These are phyloP conservation scores for Papilio aristodemus DNA, from an alignment of 1,140 invertebrate species.

Conservation along the genomic window DNA sequence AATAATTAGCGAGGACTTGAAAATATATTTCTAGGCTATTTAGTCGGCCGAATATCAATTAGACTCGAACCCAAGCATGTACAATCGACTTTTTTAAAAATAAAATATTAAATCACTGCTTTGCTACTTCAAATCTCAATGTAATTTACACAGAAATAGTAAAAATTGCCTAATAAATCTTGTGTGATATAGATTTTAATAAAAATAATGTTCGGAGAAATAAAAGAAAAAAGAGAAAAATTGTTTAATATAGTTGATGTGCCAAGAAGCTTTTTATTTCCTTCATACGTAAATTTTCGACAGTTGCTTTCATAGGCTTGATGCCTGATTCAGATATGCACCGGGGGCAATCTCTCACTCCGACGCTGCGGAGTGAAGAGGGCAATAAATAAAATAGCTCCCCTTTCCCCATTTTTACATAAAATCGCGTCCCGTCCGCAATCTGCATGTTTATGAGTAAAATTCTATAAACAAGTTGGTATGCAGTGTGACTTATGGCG, in stretches of 20 bases:
- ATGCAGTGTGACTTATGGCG: conserved; percentile 57
- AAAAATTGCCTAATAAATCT: too few relatives aligned
- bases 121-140: too few relatives aligned
- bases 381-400: conserved; percentile 78
- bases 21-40: too few relatives aligned
- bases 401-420: conserved; percentile 73
- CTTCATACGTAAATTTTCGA: conserved; percentile 33
- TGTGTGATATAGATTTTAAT: neutral
- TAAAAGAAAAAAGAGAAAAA: conserved; percentile 21
- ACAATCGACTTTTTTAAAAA: too few relatives aligned
- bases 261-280: conserved; percentile 14
- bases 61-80: too few relatives aligned
- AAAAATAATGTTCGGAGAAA: conserved; percentile 14
- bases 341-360: conserved; percentile 58
- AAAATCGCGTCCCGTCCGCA: conserved; percentile 77
- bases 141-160: too few relatives aligned
- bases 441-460: conserved; percentile 80
- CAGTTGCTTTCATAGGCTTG: conserved; percentile 39
- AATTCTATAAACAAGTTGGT: conserved; percentile 78
- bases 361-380: conserved; percentile 70
- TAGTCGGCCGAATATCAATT: too few relatives aligned
- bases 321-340: conserved; percentile 48
- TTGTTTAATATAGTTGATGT: conserved; percentile 24
- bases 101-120: too few relatives aligned
- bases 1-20: too few relatives aligned